Percentiles rank a stretch among this genome's conserved stretches.
Conservation (phyloP, 2,888 invertebrate genomes). For the Phoenoteleia sp. region DNA sequence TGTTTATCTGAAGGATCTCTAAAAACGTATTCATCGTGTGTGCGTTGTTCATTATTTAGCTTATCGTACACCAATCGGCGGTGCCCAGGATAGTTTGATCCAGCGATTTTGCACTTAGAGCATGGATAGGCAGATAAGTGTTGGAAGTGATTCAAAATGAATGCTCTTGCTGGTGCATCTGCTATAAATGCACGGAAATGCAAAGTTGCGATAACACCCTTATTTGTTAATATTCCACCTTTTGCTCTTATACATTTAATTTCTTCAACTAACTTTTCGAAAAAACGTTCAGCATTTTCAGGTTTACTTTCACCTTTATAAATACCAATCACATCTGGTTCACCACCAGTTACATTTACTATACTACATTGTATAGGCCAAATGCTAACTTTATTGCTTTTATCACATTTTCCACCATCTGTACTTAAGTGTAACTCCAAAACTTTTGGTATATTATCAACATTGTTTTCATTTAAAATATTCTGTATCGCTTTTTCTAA, state of each 20-base stretch:
- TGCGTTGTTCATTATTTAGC: neutral
- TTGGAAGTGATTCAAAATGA: slow-evolving; percentile 5
- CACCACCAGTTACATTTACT: neutral
- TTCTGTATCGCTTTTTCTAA: slow-evolving; percentile 9
- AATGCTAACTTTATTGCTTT: neutral
- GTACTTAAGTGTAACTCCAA: slow-evolving; percentile 29
- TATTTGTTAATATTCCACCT: slow-evolving; percentile 12
- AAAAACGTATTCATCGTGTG: slow-evolving; percentile 15
- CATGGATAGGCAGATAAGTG: neutral
- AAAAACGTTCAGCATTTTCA: slow-evolving; percentile 10
- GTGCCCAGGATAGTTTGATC: neutral
- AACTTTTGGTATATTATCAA: neutral
- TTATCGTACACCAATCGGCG: slow-evolving; percentile 17
- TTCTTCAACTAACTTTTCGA: slow-evolving; percentile 14
- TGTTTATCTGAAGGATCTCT: slow-evolving; percentile 21
- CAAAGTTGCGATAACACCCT: no score
- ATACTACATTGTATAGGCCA: slow-evolving; percentile 38
- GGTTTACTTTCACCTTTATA: slow-evolving; percentile 27
- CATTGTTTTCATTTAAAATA: slow-evolving; percentile 4
- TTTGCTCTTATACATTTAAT: neutral
- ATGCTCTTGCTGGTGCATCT: slow-evolving; percentile 31
- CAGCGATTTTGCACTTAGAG: slow-evolving; percentile 28
- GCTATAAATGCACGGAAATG: slow-evolving; percentile 6
- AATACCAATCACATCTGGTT: slow-evolving; percentile 20
- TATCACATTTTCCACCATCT: slow-evolving; percentile 23